Evolutionary conservation across 2,888 invertebrate genomes (phyloP), one percentile per base, ranked within the genome.

Genomic region (Carcina quercana): DNA sequence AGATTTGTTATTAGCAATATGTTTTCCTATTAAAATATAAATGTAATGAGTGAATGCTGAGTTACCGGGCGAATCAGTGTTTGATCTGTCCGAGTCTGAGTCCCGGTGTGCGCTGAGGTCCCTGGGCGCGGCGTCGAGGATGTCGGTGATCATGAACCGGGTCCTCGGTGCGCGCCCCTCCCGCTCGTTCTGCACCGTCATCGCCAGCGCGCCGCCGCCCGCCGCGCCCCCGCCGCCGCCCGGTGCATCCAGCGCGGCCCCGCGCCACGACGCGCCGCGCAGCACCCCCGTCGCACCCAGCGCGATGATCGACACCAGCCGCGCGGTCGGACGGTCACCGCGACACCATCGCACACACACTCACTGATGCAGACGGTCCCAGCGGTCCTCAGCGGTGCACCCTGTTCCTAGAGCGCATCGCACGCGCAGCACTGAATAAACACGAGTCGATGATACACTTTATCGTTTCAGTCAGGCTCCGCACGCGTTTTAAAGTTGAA

Each of bases 71-170:
- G 87, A 82, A 40, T 80, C 88, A 32, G 87, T 88, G 29, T 85
- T 85, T 26, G 86, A 88, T 45, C 87, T 75, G 46, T 86, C 88
- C 35, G 76, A 85, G 59, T 85, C 80, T 11, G 85, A 86, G 54
- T 86, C 86, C 48, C 86, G 69, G 51, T 85, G 83, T 47, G 86
- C 83, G 70, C 86, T 82, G 62, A 87, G 83, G 64, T 87, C 87
- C 43, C 86, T 55, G 19, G 86, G 86, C 37, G 85, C 85, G 28
- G 83, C 86, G 65, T 74, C 88, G 58, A 95, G 85, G 58, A 95
- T 95, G 71, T 95, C 95, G 51, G 93, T 94, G 80, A 95, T 95
- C 93, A 95, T 94, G 82, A 95, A 95, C 47, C 94, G 84, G 40
- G 94, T 93, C 51, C 93, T 86, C 30, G 90, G 89, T 45, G 89